Conservation (phyloP, 2,113 vertebrate species). For the Taurulus bubalis region DNA sequence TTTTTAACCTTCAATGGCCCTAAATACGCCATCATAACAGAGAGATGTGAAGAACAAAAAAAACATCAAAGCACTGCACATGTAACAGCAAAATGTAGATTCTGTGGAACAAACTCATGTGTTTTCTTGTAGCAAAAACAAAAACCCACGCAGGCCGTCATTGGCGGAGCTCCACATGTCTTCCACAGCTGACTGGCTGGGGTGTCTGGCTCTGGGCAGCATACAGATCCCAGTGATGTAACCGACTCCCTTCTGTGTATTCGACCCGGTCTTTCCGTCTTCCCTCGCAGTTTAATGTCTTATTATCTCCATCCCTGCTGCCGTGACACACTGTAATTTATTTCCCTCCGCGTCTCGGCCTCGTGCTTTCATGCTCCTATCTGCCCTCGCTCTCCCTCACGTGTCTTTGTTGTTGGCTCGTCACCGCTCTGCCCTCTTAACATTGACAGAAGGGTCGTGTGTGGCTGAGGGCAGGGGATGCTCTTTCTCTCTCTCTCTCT, state of each 20-base stretch:
- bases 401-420: constrained; percentile 57
- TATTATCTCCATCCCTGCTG: constrained; percentile 11
- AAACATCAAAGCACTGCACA: not conserved
- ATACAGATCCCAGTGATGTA: constrained; percentile 65
- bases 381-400: constrained; percentile 38
- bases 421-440: constrained; percentile 57
- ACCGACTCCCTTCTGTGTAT: constrained; percentile 38
- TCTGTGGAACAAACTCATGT: not conserved
- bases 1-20: not conserved
- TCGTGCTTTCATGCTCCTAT: constrained; percentile 32
- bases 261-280: constrained; percentile 9
- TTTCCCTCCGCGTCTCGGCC: constrained; percentile 25
- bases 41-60: not conserved
- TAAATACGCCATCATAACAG: no score
- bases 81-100: not conserved
- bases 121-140: not conserved
- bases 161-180: constrained; percentile 46
- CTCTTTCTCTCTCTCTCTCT: constrained; percentile 44
- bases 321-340: constrained; percentile 28
- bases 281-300: constrained; percentile 22
- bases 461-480: constrained; percentile 67
- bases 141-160: not conserved
- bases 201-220: constrained; percentile 61
- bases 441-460: constrained; percentile 62
- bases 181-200: constrained; percentile 67